These are phyloP conservation scores for Stigmatopora argus DNA, from an alignment of 2,113 vertebrate species.

Conservation along the genomic window DNA sequence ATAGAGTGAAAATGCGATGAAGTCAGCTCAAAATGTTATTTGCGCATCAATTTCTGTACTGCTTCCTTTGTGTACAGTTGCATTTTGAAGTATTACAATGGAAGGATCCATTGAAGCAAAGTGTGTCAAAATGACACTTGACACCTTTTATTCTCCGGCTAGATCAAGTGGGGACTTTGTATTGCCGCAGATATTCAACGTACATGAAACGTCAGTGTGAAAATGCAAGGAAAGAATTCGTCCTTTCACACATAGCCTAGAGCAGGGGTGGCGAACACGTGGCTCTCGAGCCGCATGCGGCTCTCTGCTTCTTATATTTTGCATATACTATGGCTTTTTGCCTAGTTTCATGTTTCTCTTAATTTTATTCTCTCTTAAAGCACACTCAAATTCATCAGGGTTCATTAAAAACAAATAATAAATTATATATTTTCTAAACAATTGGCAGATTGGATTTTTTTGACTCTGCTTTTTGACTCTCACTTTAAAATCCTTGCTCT, in stretches of 20 bases:
- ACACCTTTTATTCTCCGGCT: conserved; percentile 10
- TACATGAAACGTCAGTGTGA: background rate
- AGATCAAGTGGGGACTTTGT: conserved; percentile 10
- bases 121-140: conserved; percentile 17
- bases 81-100: background rate
- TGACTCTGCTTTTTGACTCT: too few species aligned
- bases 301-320: too few species aligned
- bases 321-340: too few species aligned
- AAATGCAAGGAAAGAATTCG: background rate
- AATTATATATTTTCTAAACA: too few species aligned
- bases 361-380: too few species aligned
- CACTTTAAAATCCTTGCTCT: too few species aligned
- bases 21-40: background rate
- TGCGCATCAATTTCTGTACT: conserved; percentile 26
- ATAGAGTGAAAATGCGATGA: conserved; percentile 17
- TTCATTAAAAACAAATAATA: too few species aligned
- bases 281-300: too few species aligned
- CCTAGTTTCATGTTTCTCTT: too few species aligned
- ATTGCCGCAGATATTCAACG: background rate
- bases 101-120: conserved; percentile 8
- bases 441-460: too few species aligned
- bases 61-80: conserved; percentile 18
- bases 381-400: too few species aligned
- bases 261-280: too few species aligned
- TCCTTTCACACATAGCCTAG: background rate